Percentiles rank a stretch among this genome's conserved stretches.
Evolutionary conservation across 2,113 vertebrate species (phyloP).

Genomic region (Pangasianodon gigas): DNA sequence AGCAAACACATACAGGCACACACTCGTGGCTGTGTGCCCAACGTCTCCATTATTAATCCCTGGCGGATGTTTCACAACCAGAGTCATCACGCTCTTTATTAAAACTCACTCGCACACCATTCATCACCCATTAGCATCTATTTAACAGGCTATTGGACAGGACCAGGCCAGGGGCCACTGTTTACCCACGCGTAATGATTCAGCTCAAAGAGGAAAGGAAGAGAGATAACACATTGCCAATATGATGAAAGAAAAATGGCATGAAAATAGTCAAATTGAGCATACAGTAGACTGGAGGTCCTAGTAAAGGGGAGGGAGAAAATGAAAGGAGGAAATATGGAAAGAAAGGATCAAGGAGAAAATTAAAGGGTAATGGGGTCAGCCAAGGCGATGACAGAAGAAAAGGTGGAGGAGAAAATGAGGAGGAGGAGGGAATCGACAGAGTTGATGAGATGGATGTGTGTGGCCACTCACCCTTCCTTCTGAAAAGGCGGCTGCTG

Average conservation of each 20-base stretch:
- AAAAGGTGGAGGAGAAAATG: conserved; percentile 11
- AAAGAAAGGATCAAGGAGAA: neutral
- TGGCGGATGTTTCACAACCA: conserved; percentile 36
- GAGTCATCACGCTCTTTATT: conserved; percentile 46
- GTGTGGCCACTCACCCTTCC: conserved; percentile 80
- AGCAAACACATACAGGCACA: conserved; percentile 18
- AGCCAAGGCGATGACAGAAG: neutral
- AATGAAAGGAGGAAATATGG: neutral
- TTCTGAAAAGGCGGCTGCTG: conserved; percentile 88
- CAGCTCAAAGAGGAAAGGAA: conserved; percentile 11
- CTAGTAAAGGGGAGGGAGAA: neutral
- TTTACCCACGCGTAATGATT: conserved; percentile 36
- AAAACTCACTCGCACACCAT: conserved; percentile 42
- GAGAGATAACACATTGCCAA: conserved; percentile 5
- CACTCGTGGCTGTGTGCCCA: conserved; percentile 8
- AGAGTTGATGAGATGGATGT: conserved; percentile 40
- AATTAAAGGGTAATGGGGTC: conserved; percentile 20
- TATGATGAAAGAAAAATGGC: neutral
- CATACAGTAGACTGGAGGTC: conserved; percentile 2
- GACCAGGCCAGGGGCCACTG: conserved; percentile 44
- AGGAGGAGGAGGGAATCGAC: neutral
- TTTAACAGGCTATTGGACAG: conserved; percentile 46
- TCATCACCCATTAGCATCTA: conserved; percentile 51
- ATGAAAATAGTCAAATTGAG: conserved; percentile 10
- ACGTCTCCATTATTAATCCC: conserved; percentile 25